Base-by-base conservation (phyloP, 1,140 invertebrate genomes). In the Centruroides sculpturatus region DNA sequence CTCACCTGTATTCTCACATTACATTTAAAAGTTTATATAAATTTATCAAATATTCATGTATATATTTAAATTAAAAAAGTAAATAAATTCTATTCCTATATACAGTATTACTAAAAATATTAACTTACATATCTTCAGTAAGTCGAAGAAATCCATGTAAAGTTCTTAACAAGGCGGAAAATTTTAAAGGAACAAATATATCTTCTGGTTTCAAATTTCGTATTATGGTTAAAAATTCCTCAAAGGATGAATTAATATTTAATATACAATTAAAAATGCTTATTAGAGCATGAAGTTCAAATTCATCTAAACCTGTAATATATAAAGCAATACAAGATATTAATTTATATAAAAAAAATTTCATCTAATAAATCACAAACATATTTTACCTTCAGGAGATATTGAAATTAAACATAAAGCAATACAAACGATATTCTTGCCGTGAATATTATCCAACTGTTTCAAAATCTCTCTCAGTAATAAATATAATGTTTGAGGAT, bases 381-480 rank as follows among this genome's bases (percentile, higher is more conserved):
- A 2, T 35, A 49, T 11, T 6, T 34, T 55, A 63, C 62, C 62
- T 58, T 64, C 59, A 60, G 51, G 59, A n/a, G 62, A 55, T 46
- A 64, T 55, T 12, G 55, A 56, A 10, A 64, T 55, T 35, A 60
- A 55, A 35, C 47, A 55, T 6, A 64, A 47, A 8, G 52, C 47
- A 35, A 49, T 50, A 50, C 60, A 55, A 7, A 60, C 47, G 12
- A 64, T 9, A 11, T 41, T 10, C 50, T 56, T 51, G 48, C 50
- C 47, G 55, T 50, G 59, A 35, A 68, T 63, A 47, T 58, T 57
- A 51, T 60, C 62, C 53, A 61, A 59, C 47, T 59, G 55, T 11
- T 58, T 12, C 23, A 62, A 69, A 71, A 50, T 64, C 69, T 65
- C 56, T 73, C 73, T 57, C 4, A 58, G 64, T 58, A 62, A 59